Evolutionary conservation across 2,888 invertebrate species (phyloP).

Genomic region (Seladonia tumulorum): DNA sequence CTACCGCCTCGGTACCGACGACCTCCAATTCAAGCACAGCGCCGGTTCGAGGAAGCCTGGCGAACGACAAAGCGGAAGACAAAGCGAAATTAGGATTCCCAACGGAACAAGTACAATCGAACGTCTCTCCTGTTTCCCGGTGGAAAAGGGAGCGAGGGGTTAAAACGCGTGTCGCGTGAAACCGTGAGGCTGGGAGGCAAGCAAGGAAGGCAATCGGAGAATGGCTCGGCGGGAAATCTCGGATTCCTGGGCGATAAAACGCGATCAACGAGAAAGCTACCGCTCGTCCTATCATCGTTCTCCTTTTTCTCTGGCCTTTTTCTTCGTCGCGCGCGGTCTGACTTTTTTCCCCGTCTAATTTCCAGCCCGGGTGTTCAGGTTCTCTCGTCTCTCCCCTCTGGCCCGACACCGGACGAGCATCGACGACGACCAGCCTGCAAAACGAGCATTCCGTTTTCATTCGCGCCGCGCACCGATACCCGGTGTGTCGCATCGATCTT

Average conservation of each 20-base stretch:
- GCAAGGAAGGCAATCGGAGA: neutral
- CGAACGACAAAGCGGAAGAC: neutral
- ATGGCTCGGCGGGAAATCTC: neutral
- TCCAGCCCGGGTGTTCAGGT: slow-evolving; percentile 4
- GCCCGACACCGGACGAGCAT: neutral
- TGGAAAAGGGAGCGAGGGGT: neutral
- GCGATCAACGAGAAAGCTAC: slow-evolving; percentile 30
- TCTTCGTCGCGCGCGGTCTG: neutral
- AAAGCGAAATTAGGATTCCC: neutral
- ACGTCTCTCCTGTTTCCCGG: neutral
- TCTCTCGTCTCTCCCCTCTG: neutral
- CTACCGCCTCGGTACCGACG: no score
- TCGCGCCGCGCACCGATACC: slow-evolving; percentile 53
- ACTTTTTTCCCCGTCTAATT: neutral
- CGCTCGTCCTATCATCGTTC: neutral
- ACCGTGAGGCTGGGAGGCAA: neutral
- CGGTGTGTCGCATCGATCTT: slow-evolving; percentile 74
- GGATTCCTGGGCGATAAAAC: slow-evolving; percentile 10
- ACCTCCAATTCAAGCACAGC: neutral
- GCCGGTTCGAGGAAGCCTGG: neutral
- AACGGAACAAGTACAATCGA: neutral
- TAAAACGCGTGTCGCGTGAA: neutral
- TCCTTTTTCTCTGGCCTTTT: neutral
- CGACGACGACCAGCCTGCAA: neutral
- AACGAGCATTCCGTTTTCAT: slow-evolving; percentile 24